These are phyloP conservation scores for Pheosia gnoma DNA, from an alignment of 2,888 invertebrate species.

Conservation along the genomic window DNA sequence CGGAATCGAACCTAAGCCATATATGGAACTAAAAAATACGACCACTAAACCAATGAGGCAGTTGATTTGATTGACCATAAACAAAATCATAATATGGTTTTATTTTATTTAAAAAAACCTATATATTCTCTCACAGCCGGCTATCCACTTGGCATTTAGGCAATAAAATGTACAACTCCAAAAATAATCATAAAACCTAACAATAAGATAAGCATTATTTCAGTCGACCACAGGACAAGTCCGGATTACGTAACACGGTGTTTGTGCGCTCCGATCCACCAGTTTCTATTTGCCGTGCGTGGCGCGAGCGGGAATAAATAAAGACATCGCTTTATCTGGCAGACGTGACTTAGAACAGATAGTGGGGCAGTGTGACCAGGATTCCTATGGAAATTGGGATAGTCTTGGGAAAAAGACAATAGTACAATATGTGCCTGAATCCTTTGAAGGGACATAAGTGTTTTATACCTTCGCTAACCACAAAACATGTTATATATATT, in stretches of 20 bases:
- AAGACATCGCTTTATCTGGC: slow-evolving; percentile 26
- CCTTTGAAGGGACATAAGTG: not conserved
- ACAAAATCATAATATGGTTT: too few species aligned
- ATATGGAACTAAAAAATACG: too few species aligned
- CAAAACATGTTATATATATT: too few species aligned
- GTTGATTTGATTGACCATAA: too few species aligned
- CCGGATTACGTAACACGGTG: slow-evolving; percentile 15
- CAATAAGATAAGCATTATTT: slow-evolving; percentile 7
- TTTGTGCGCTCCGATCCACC: slow-evolving; percentile 7
- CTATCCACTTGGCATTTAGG: too few species aligned
- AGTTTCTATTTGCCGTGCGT: slow-evolving; percentile 11
- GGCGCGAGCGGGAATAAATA: slow-evolving; percentile 4
- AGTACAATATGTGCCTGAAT: not conserved
- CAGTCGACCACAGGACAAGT: slow-evolving; percentile 8
- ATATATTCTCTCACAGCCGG: too few species aligned
- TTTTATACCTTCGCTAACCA: too few species aligned
- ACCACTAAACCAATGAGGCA: too few species aligned
- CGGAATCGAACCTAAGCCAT: too few species aligned
- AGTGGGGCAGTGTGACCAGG: slow-evolving; percentile 19
- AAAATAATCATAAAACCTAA: not conserved
- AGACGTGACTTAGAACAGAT: slow-evolving; percentile 33
- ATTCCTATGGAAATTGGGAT: not conserved
- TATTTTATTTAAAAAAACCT: too few species aligned
- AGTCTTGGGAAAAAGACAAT: not conserved
- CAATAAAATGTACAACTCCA: not conserved